phyloP scores from a whole-genome alignment of 2,113 vertebrate species.

The Tretioscincus oriximinensis region DNA sequence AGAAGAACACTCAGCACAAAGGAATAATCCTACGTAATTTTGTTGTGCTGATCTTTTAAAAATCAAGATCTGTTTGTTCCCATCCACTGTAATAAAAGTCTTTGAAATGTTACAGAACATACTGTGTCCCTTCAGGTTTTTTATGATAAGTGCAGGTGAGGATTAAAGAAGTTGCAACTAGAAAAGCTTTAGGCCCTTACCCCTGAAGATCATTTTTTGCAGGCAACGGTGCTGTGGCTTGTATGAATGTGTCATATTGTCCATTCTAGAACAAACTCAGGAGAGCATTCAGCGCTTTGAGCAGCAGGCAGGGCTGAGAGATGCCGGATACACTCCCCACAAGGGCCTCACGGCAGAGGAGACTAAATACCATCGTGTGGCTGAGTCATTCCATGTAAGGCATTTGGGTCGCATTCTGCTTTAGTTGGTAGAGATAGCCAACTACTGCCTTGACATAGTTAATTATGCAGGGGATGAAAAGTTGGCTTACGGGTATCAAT shows the following conservation, averaged over 20 bases:
- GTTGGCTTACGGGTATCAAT: not conserved
- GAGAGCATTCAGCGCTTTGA: conserved; percentile 93
- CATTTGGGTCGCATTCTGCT: conserved; percentile 1
- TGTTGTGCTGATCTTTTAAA: not conserved
- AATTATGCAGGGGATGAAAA: not conserved
- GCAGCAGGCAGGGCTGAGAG: conserved; percentile 90
- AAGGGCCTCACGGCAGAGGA: conserved; percentile 93
- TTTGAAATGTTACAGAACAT: not conserved
- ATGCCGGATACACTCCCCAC: conserved; percentile 88
- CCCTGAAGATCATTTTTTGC: conserved; percentile 1
- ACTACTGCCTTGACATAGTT: not conserved
- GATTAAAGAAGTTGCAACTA: not conserved
- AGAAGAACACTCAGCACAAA: not conserved
- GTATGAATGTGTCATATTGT: conserved; percentile 50
- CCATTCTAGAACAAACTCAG: conserved; percentile 84
- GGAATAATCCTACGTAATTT: not conserved
- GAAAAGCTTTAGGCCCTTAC: not conserved
- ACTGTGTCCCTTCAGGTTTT: not conserved
- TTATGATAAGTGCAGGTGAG: not conserved
- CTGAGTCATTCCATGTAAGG: conserved; percentile 88
- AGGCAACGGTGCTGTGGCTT: conserved; percentile 11
- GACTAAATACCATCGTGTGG: conserved; percentile 83
- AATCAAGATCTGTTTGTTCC: not conserved
- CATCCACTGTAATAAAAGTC: not conserved
- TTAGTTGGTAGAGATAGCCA: not conserved